Base-by-base conservation (phyloP, 2,888 invertebrate species). In the Neoaliturus tenellus region DNA sequence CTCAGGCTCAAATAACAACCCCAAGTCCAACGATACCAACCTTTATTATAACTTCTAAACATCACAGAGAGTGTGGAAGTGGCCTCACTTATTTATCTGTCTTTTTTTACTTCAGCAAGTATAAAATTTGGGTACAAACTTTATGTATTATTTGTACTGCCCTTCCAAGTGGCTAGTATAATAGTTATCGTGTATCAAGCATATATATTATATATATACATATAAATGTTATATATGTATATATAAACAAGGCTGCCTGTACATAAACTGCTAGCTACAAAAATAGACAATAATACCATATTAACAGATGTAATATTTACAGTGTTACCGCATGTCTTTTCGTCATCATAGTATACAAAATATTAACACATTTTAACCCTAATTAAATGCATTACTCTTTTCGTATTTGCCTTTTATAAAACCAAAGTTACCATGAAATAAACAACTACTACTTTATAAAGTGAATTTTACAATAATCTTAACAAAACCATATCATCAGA, bases 71-170 rank as follows among this genome's bases (percentile, higher is more conserved):
- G 10, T 75, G 41, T 48, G 75, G 44, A 75, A 75, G 75, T 41
- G 75, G 44, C 44, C 28, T 41, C 6, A 28, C 44, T 17, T 39
- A 28, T 41, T 75, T 75, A 44, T 39, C 28, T 44, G 41, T 75
- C 23, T 35, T 75, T 39, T 73, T 75, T 75, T 44, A 44, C 44
- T 44, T 28, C 44, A 23, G 48, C 75, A 48, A 81, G 81, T 81
- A 81, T 69, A 81, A 81, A 81, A 81, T 67, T 81, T 81, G 67
- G 81, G 81, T 81, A 81, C 33, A 81, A 81, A 81, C 81, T 81
- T 81, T 81, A 81, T 81, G 81, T 48, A 81, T 69, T 25, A 41
- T 81, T 62, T 81, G 81, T 67, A 81, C 69, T 48, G 81, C 81
- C 48, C 81, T 81, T 81, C 81, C 81, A 81, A 81, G 48, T 75